Evolutionary conservation across 2,797 vertebrate genomes (phyloP).

Genomic region (Myripristis jacobus): DNA sequence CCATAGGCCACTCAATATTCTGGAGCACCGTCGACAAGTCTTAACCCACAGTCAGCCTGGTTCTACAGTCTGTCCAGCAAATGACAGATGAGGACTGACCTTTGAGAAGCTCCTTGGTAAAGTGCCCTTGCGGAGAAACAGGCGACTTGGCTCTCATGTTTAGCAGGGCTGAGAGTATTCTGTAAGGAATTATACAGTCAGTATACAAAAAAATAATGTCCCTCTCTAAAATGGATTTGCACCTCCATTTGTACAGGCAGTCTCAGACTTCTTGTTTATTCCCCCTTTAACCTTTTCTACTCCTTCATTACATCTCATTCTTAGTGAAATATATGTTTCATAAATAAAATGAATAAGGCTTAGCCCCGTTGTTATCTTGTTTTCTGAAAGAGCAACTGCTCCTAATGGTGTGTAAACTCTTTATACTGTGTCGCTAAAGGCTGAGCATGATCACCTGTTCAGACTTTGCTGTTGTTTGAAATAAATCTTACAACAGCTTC

Average conservation of each 20-base stretch:
- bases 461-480: too few species aligned
- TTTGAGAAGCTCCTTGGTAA: conserved; percentile 18
- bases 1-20: conserved; percentile 36
- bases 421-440: too few species aligned
- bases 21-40: conserved; percentile 26
- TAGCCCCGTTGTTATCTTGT: too few species aligned
- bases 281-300: background rate
- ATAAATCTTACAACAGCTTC: too few species aligned
- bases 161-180: background rate
- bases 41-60: conserved; percentile 30
- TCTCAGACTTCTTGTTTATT: background rate
- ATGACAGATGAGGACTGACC: conserved; percentile 36
- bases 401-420: too few species aligned
- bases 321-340: background rate
- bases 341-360: too few species aligned
- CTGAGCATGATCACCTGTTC: too few species aligned
- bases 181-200: background rate
- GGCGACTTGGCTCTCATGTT: conserved; percentile 9
- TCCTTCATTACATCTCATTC: background rate
- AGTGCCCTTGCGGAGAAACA: conserved; percentile 14
- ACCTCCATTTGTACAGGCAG: too few species aligned
- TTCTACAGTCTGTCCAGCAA: conserved; percentile 8
- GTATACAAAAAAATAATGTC: background rate
- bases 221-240: too few species aligned
- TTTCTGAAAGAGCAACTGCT: background rate